Percentiles rank a stretch among this genome's conserved stretches.
These are phyloP conservation scores for Pyrocoelia pectoralis DNA, from an alignment of 2,888 invertebrate species.

Conservation along the genomic window DNA sequence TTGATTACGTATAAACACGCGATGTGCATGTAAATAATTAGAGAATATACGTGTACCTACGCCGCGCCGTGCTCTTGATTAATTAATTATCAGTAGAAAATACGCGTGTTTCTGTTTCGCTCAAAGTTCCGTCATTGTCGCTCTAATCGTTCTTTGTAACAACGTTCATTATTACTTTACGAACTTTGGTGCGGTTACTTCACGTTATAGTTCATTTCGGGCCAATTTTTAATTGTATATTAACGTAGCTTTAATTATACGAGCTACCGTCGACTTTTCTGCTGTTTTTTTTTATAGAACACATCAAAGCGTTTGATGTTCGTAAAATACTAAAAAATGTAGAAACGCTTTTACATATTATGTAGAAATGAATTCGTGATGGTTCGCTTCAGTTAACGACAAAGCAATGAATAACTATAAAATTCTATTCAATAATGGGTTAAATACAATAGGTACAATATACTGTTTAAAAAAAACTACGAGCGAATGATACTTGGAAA, in stretches of 20 bases:
- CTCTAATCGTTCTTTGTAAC: background rate
- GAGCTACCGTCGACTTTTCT: background rate
- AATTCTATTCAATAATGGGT: background rate
- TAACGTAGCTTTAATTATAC: background rate
- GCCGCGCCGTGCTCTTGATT: background rate
- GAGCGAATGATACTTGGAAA: too few relatives aligned
- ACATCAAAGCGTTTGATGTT: background rate
- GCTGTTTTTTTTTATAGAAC: background rate
- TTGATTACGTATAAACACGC: slow-evolving; percentile 1
- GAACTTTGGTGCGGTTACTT: background rate
- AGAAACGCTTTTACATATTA: background rate
- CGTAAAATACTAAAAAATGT: background rate
- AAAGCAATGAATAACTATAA: background rate
- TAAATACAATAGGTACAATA: background rate
- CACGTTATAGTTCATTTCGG: background rate
- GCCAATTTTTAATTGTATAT: background rate
- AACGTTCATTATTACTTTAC: background rate
- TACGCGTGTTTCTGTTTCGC: background rate
- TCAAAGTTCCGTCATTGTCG: background rate
- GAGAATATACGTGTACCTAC: background rate
- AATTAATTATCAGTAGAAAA: background rate
- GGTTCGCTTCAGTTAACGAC: background rate
- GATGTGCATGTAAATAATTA: slow-evolving; percentile 1
- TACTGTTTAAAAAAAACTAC: background rate
- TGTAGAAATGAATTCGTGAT: background rate